Conservation (phyloP, 2,113 vertebrate genomes). For the Donacobius atricapilla region DNA sequence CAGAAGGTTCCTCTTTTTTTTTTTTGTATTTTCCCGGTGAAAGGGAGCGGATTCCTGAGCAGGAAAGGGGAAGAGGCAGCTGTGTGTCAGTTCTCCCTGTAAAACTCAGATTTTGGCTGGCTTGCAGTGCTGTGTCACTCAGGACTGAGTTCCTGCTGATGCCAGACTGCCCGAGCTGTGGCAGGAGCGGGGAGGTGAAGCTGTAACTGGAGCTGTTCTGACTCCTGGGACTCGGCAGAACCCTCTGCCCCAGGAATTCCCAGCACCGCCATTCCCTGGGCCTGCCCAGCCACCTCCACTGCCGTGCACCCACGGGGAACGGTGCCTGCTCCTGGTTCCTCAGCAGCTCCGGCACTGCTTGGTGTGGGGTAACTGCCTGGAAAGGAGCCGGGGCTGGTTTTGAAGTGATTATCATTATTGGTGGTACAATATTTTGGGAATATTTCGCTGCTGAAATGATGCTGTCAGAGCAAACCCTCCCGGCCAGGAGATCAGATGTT, state of each 20-base stretch:
- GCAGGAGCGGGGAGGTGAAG: background rate
- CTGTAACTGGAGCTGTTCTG: background rate
- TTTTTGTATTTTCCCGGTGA: background rate
- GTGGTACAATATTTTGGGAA: background rate
- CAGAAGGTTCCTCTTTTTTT: background rate
- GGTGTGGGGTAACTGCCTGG: background rate
- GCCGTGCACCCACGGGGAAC: background rate
- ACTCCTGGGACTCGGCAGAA: background rate
- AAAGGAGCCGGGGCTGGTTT: background rate
- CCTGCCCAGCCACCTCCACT: background rate
- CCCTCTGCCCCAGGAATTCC: background rate
- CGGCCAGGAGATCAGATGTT: background rate
- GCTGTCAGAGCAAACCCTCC: background rate
- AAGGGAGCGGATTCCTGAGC: background rate
- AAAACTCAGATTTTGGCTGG: rapidly evolving
- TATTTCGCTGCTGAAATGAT: background rate
- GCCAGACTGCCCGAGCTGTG: background rate
- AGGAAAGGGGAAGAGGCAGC: background rate
- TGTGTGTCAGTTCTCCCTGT: background rate
- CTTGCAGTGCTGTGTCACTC: background rate
- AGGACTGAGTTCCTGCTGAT: background rate
- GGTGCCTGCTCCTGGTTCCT: background rate
- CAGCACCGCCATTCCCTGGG: background rate
- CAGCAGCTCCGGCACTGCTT: background rate
- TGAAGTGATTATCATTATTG: rapidly evolving